Base-by-base conservation (phyloP, 2,113 vertebrate species). In the Anguilla japonica region DNA sequence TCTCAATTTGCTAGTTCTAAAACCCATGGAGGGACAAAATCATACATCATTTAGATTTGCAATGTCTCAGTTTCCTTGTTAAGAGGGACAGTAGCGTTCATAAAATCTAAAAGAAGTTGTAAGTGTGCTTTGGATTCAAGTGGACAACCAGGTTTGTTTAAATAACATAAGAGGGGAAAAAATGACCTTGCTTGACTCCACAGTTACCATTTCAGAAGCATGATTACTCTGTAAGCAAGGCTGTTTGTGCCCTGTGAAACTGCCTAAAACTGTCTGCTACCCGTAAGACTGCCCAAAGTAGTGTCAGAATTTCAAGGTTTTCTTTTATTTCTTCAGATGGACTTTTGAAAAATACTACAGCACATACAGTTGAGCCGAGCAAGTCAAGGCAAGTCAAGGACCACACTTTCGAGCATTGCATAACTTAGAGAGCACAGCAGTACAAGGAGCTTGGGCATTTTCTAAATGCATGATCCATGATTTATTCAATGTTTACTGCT, bases 1-100 rank as follows among this genome's bases (percentile, higher is more conserved):
- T 41, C 84, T 53, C 46, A 53, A 41, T 39, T 34, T 84, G 39
- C 83, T 84, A 78, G 84, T 63, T 78, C 46, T 75, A 84, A 53
- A 84, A 29, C 67, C 84, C 84, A 78, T 43, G 71, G 71, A 75
- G 71, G 71, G n/a, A 84, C 46, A 13, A 41, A 71, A 22, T 84
- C 83, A 84, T 78, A 78, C 67, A 34, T 41, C 84, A 50, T 41
- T 41, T 84, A 78, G n/a, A 78, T 78, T 84, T 50, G 26, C 83
- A 56, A 14, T 53, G 71, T 71, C 63, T 71, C 63, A 71, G 63
- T 22, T 71, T 71, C 63, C 63, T n/a, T 26, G 26, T 84, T 26
- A 43, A 43, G 40, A 41, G 40, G 41, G 41, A 84, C 60, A 56
- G 26, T 29, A 15, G 16, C 29, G 6, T 78, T 29, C 50, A 78